Conservation (phyloP, 2,888 invertebrate species). For the Drosophila percnosoma region DNA sequence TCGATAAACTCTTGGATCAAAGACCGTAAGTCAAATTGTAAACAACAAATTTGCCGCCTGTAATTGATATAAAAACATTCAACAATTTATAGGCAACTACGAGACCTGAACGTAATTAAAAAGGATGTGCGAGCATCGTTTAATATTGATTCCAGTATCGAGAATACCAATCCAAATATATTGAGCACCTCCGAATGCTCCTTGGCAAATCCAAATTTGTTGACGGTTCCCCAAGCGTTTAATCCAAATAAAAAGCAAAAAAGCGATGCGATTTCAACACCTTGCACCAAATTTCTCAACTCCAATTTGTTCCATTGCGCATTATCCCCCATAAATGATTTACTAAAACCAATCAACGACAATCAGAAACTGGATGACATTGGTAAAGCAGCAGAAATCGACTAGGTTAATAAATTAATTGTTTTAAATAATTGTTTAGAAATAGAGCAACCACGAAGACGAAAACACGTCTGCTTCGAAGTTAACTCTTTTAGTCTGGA, state of each 20-base stretch:
- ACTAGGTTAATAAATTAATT: slow-evolving; percentile 17
- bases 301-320: slow-evolving; percentile 74
- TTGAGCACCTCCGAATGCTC: slow-evolving; percentile 10
- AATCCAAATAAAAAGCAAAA: slow-evolving; percentile 1
- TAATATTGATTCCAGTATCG: slow-evolving; percentile 82
- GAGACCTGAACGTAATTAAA: slow-evolving; percentile 73
- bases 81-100: slow-evolving; percentile 60
- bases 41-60: background rate
- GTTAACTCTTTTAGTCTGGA: slow-evolving; percentile 6
- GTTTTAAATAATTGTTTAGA: slow-evolving; percentile 1
- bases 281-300: slow-evolving; percentile 42
- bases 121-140: slow-evolving; percentile 73
- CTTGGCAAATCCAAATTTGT: slow-evolving; percentile 4
- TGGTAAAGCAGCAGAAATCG: slow-evolving; percentile 9
- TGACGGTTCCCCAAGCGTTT: background rate
- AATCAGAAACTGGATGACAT: slow-evolving; percentile 4
- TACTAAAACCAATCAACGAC: slow-evolving; percentile 9
- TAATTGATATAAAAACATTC: background rate
- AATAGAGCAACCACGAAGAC: background rate
- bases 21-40: slow-evolving; percentile 65
- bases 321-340: slow-evolving; percentile 75
- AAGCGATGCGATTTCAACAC: slow-evolving; percentile 72
- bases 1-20: slow-evolving; percentile 77
- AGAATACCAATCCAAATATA: slow-evolving; percentile 63
- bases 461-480: slow-evolving; percentile 44